These are phyloP conservation scores for Lepidurus packardi DNA, from an alignment of 1,140 invertebrate genomes.

Conservation along the genomic window DNA sequence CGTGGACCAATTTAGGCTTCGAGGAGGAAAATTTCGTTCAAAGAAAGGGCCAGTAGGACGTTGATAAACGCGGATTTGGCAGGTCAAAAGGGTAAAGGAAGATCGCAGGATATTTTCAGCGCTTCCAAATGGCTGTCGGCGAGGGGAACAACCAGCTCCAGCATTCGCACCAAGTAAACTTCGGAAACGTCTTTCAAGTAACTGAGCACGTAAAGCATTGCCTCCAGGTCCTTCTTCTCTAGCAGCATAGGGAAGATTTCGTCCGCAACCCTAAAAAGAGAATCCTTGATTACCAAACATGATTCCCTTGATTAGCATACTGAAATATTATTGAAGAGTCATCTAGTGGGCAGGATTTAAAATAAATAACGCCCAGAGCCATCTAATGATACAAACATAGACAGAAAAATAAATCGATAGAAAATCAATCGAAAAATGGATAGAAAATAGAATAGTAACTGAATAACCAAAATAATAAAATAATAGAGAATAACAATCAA, in stretches of 20 bases:
- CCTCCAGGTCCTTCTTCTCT: background rate
- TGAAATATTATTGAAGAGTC: no score
- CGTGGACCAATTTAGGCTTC: background rate
- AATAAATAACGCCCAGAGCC: no score
- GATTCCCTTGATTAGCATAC: no score
- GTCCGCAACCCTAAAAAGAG: background rate
- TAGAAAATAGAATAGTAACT: no score
- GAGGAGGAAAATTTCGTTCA: background rate
- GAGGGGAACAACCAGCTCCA: background rate
- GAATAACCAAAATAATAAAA: no score
- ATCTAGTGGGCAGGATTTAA: no score
- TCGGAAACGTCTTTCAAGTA: background rate
- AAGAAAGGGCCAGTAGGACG: background rate
- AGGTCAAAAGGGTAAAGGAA: background rate
- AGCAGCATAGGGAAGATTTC: background rate
- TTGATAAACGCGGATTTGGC: background rate
- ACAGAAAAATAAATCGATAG: no score
- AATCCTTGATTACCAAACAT: background rate
- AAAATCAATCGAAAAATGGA: no score
- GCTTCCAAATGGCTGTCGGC: background rate
- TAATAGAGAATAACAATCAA: no score
- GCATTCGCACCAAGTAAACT: background rate
- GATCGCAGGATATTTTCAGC: background rate
- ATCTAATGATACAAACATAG: no score
- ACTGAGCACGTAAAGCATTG: background rate